Evolutionary conservation across 2,113 vertebrate species (phyloP), one percentile per base, ranked within the genome.

Genomic region (Amia ocellicauda): DNA sequence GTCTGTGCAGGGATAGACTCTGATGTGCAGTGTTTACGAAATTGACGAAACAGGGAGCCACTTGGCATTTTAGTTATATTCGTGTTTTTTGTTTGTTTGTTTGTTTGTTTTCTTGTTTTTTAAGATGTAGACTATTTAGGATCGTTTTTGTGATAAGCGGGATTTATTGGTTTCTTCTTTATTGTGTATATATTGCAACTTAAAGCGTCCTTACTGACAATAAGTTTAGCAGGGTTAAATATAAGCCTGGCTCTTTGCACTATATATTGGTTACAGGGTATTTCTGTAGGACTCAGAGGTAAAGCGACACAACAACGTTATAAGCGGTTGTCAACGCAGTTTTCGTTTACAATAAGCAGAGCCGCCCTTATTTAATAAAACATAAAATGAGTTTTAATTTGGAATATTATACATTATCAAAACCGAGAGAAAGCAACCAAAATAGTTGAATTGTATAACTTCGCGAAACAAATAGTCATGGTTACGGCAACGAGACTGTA

Each of bases 251-350:
- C 43, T 67, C 57, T 77, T 89, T 90, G 87, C 87, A 90, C 87
- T 90, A 88, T 82, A 79, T 85, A 10, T 4, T 4, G 85, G 86
- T 88, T 83, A 84, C 86, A 87, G 84, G 85, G 78, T 87, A 83
- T 83, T 81, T 83, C 67, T 36, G 59, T 26, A 57, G 41, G 49
- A n/a, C 49, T 36, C 19, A 7, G 24, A 41, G 56, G 42, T 53
- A 65, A 63, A 20, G 62, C 69, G 29, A 50, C 23, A 24, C 24
- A 3, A 49, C 22, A 49, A 20, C 4, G n/a, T 20, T 19, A 52
- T 19, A 52, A 45, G 36, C 19, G 52, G 41, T 20, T 63, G 27
- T 8, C 49, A 52, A 40, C 23, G 17, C 47, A 56, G 23, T 14
- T 45, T 56, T 27, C 42, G 17, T 28, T 63, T 31, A 4, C 29